Evolutionary conservation across 2,113 vertebrate species (phyloP).

Genomic region (Nestor notabilis): DNA sequence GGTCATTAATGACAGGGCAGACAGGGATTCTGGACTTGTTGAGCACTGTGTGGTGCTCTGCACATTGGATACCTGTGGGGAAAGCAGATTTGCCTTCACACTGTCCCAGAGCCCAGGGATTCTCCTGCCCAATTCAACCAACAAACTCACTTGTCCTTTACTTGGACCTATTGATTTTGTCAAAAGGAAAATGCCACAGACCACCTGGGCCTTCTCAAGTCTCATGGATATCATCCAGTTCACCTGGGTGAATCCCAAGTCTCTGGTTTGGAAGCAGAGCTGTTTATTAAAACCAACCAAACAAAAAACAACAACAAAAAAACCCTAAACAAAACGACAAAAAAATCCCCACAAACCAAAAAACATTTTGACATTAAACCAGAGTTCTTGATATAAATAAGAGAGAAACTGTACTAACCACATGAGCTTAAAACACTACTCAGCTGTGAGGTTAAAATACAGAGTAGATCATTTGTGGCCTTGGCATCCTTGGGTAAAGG

Average conservation of each 20-base stretch:
- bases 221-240: background rate
- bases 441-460: background rate
- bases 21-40: background rate
- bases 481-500: background rate
- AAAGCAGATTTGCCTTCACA: background rate
- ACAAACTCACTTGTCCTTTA: background rate
- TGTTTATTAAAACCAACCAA: background rate
- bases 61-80: background rate
- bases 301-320: background rate
- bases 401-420: background rate
- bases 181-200: background rate
- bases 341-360: background rate
- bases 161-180: background rate
- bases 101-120: background rate
- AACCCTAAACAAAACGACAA: background rate
- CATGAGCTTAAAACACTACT: background rate
- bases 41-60: background rate
- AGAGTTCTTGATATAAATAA: background rate
- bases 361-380: background rate
- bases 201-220: background rate
- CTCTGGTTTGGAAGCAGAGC: background rate
- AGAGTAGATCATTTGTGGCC: background rate
- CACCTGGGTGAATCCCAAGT: background rate
- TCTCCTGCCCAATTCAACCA: background rate
- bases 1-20: background rate